phyloP scores from a whole-genome alignment of 2,888 invertebrate genomes.

The Taenaris catops region DNA sequence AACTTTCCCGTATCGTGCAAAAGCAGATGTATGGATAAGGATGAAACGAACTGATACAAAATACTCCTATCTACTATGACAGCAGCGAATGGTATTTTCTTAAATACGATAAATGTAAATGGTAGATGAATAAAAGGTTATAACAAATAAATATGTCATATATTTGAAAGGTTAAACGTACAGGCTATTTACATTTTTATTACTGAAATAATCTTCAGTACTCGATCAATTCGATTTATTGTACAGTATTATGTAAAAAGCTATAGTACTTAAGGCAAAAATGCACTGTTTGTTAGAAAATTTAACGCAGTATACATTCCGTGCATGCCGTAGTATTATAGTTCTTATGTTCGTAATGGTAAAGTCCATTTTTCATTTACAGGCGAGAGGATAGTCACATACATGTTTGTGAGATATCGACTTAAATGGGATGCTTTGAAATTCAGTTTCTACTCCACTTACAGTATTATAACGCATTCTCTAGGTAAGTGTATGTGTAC shows the following conservation, averaged over 20 bases:
- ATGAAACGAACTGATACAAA: no score
- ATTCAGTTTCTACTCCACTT: slow-evolving; percentile 65
- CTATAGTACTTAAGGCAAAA: slow-evolving; percentile 17
- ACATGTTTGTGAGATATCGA: slow-evolving; percentile 62
- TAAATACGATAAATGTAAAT: no score
- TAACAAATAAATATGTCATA: no score
- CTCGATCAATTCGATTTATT: slow-evolving; percentile 3
- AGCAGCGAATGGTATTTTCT: no score
- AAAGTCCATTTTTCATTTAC: slow-evolving; percentile 25
- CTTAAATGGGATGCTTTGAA: slow-evolving; percentile 68
- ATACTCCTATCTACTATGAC: no score
- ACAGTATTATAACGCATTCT: slow-evolving; percentile 58
- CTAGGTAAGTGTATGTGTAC: slow-evolving; percentile 42
- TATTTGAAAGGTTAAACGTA: no score
- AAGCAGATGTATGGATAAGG: no score
- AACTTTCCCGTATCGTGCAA: no score
- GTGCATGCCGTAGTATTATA: background rate
- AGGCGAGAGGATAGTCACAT: slow-evolving; percentile 64
- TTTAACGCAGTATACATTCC: slow-evolving; percentile 18
- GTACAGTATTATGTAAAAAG: slow-evolving; percentile 8
- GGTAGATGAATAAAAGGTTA: no score
- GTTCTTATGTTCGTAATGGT: background rate
- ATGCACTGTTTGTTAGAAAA: slow-evolving; percentile 21
- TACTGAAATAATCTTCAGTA: no score
- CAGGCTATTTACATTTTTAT: no score